Evolutionary conservation across 2,888 invertebrate genomes (phyloP).

Genomic region (Busseola fusca): DNA sequence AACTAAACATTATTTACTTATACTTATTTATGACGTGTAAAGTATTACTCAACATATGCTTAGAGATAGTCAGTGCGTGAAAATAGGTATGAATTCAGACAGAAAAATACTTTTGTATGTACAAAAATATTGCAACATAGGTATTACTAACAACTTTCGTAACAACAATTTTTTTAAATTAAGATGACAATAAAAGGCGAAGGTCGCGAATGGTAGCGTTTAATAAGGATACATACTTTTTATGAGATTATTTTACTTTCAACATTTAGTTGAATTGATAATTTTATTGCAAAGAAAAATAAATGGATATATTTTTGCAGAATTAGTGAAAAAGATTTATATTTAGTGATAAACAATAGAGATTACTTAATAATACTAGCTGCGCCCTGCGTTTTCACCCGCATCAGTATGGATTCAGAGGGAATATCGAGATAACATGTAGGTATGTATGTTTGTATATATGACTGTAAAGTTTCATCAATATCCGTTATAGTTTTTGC

Average conservation of each 20-base stretch:
- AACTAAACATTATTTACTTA: slow-evolving; percentile 1
- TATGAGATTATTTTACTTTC: slow-evolving; percentile 7
- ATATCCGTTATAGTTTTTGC: too few species aligned
- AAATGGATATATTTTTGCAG: background rate
- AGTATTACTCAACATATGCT: slow-evolving; percentile 22
- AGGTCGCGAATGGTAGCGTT: slow-evolving; percentile 10
- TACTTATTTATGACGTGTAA: background rate
- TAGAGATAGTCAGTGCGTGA: background rate
- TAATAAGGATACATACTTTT: slow-evolving; percentile 20
- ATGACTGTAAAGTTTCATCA: too few species aligned
- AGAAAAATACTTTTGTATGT: too few species aligned
- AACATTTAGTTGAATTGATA: background rate
- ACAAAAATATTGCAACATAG: slow-evolving; percentile 27
- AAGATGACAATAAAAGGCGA: slow-evolving; percentile 34
- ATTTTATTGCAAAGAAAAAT: background rate
- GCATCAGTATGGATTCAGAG: too few species aligned
- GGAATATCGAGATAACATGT: too few species aligned
- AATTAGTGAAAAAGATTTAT: background rate
- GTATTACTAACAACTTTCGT: slow-evolving; percentile 27
- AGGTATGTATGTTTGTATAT: too few species aligned
- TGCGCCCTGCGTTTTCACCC: too few species aligned
- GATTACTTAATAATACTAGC: too few species aligned
- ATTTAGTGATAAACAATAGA: too few species aligned
- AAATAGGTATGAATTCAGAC: slow-evolving; percentile 4
- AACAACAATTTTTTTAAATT: slow-evolving; percentile 16